Percentiles rank a stretch among this genome's conserved stretches.
Conservation (phyloP, 2,888 invertebrate genomes). For the Perizoma flavofasciatum region DNA sequence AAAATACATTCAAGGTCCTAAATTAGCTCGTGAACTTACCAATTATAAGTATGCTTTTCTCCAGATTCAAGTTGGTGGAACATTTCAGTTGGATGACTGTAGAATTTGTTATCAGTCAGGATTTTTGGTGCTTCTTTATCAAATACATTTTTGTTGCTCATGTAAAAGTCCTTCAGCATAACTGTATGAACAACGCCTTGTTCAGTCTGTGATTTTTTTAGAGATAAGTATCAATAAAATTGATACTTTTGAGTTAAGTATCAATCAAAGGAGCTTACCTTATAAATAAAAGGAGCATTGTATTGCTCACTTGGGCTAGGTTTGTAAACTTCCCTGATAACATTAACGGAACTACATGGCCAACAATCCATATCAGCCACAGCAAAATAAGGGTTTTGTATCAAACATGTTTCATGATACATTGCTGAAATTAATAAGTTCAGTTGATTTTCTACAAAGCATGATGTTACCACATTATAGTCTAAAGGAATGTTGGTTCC, state of each 20-base stretch:
- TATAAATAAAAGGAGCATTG: constrained; percentile 81
- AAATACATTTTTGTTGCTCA: constrained; percentile 83
- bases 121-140: constrained; percentile 86
- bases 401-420: constrained; percentile 93
- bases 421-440: constrained; percentile 81
- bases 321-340: constrained; percentile 86
- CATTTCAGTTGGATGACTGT: constrained; percentile 66
- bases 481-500: too few species aligned
- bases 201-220: constrained; percentile 75
- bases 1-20: too few species aligned
- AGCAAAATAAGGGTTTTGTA: constrained; percentile 93
- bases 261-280: constrained; percentile 57
- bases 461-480: too few species aligned
- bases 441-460: neutral
- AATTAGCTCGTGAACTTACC: constrained; percentile 49
- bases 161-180: constrained; percentile 83
- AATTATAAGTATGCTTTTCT: constrained; percentile 58
- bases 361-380: constrained; percentile 93
- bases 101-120: constrained; percentile 63
- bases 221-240: too few species aligned
- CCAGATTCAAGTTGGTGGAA: constrained; percentile 50
- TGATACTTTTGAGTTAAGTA: too few species aligned
- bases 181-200: constrained; percentile 81
- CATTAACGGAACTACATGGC: constrained; percentile 89
- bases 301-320: constrained; percentile 68